Base-by-base conservation (phyloP, 2,113 vertebrate genomes). In the Promerops cafer region DNA sequence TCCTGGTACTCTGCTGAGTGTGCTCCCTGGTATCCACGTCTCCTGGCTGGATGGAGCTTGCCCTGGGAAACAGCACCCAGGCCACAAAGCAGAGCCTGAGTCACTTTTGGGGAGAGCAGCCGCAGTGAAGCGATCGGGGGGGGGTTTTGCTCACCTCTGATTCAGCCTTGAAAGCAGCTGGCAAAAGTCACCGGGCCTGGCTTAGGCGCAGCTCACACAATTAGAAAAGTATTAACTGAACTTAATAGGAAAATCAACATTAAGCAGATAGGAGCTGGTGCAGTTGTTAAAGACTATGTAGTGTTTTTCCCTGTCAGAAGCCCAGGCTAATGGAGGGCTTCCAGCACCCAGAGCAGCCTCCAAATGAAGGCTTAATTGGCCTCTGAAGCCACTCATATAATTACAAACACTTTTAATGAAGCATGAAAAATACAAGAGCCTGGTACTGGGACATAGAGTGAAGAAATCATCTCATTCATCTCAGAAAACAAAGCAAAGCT, bases 331-430 rank as follows among this genome's bases (percentile, higher is more conserved):
- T 95, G 75, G 79, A 92, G 57, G 88, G 84, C 72, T 95, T 97
- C 95, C 95, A 88, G 80, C 49, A 71, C 72, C 82, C 40, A 81
- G 60, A 84, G 71, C 78, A 89, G 95, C 86, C 92, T 94, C 89
- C 45, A 97, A 96, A 97, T 96, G 90, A 93, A 94, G 90, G 94
- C 77, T 96, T 98, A 98, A 98, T 97, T 96, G 93, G 70, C 82
- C 88, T 95, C 87, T 97, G 94, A 94, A 93, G 64, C 89, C 88
- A 91, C 79, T 96, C 89, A 96, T 97, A 87, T 95, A 87, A 97
- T 97, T 97, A 96, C 90, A 97, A 96, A 96, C 92, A 94, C 92
- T 96, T 94, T 56, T 94, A 97, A 97, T 97, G 95, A 97, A 95
- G 80, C 92, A 97, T 83, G 75, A 97, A 95, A 93, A 94, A 90